Base-by-base conservation (phyloP, 1,140 invertebrate species). In the Leptinotarsa texana region DNA sequence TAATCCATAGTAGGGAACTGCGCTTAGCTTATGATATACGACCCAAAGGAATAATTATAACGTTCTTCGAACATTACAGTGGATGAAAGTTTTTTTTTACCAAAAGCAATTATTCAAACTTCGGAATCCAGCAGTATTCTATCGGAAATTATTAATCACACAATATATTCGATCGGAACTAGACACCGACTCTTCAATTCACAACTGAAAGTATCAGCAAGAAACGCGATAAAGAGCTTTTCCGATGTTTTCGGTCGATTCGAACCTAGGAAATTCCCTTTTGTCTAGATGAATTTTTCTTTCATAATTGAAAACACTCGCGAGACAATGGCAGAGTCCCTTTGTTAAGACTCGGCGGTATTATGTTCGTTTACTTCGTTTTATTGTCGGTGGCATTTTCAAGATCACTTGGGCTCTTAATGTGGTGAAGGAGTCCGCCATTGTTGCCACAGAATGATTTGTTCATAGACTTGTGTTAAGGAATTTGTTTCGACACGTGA, bases 241-340 rank as follows among this genome's bases (percentile, higher is more conserved):
- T 42, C 33, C 8, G 33, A 42, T 11, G 33, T 57, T 57, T 18
- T 57, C n/a, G 51, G 51, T 57, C 51, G 51, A 57, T 57, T 18
- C 51, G 17, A 17, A 17, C 51, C 51, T 57, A 18, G n/a, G n/a
- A 57, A 57, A 57, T n/a, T 17, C n/a, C n/a, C 51, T n/a, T 17
- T 57, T 57, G 51, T 57, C 51, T 18, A 15, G 51, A 57, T 57
- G 13, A 13, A 57, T 57, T 57, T 57, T 57, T 57, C 51, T 57
- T 57, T 57, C 51, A 57, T n/a, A 57, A 57, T 57, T 57, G 51
- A 15, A 57, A 57, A 57, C 51, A 57, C 51, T 57, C 51, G 51
- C 1, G 17, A 4, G 3, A 57, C 51, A 57, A 57, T 57, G n/a
- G 13, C 15, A 57, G 0, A 57, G 51, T 57, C 4, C n/a, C 51